Conservation (phyloP, 2,888 invertebrate species). For the Scaptomyza reducta region DNA sequence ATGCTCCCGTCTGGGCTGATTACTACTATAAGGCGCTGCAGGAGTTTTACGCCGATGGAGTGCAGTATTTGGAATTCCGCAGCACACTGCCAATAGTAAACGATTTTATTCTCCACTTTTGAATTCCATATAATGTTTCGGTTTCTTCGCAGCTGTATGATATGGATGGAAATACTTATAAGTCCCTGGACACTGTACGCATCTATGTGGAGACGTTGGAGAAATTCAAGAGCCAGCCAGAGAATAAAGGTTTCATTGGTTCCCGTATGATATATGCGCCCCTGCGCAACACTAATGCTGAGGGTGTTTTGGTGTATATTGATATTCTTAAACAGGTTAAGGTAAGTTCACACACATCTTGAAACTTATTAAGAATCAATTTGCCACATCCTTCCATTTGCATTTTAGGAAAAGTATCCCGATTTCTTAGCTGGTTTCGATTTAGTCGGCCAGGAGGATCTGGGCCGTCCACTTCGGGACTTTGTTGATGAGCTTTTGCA, state of each 20-base stretch:
- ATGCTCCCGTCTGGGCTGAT: slow-evolving; percentile 88
- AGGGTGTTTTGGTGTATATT: slow-evolving; percentile 85
- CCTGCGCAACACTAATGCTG: slow-evolving; percentile 84
- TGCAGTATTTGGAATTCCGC: slow-evolving; percentile 90
- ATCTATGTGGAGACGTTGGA: slow-evolving; percentile 86
- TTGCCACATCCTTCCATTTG: too few species aligned
- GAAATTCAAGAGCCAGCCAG: slow-evolving; percentile 84
- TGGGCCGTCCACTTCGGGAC: slow-evolving; percentile 87
- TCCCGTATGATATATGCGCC: slow-evolving; percentile 89
- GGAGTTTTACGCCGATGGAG: slow-evolving; percentile 88
- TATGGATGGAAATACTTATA: slow-evolving; percentile 87
- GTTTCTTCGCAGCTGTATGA: slow-evolving; percentile 86
- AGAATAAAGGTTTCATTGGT: slow-evolving; percentile 88
- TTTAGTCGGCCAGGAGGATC: slow-evolving; percentile 92
- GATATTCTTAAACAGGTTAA: slow-evolving; percentile 71
- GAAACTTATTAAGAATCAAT: fast-evolving
- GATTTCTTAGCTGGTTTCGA: slow-evolving; percentile 91
- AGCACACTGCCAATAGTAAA: slow-evolving; percentile 85
- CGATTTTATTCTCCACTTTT: not conserved
- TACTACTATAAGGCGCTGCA: slow-evolving; percentile 88
- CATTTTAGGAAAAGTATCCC: slow-evolving; percentile 86
- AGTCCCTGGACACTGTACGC: slow-evolving; percentile 86
- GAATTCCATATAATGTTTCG: not conserved
- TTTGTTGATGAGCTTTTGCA: slow-evolving; percentile 86
- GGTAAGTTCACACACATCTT: slow-evolving; percentile 44